phyloP scores from a whole-genome alignment of 2,113 vertebrate species.

The Psilopsiagon aymara region DNA sequence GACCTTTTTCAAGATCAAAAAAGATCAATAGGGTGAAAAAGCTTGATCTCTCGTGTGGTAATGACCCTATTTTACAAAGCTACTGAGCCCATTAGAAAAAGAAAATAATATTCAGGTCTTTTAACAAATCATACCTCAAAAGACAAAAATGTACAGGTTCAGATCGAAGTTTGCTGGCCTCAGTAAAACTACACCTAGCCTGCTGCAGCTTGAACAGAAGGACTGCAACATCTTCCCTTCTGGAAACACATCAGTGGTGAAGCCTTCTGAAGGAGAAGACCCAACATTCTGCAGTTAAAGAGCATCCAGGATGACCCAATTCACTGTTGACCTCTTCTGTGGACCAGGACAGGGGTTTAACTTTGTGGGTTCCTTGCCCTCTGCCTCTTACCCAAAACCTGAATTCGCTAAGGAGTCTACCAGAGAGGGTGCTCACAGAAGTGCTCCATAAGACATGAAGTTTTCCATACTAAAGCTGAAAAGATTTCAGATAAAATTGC shows the following conservation, averaged over 20 bases:
- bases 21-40: constrained; percentile 24
- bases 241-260: not conserved
- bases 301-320: not conserved
- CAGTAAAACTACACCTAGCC: not conserved
- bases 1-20: constrained; percentile 44
- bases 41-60: constrained; percentile 20
- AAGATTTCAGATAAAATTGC: not conserved
- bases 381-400: not conserved
- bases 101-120: not conserved
- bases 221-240: not conserved
- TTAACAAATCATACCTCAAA: not conserved
- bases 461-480: not conserved
- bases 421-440: not conserved
- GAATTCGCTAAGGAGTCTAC: not conserved
- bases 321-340: no score
- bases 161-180: not conserved
- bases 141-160: not conserved
- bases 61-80: constrained; percentile 5
- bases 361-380: not conserved
- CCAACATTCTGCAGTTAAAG: not conserved
- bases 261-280: not conserved
- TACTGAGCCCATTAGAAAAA: not conserved
- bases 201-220: not conserved
- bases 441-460: not conserved
- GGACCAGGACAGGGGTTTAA: not conserved